Base-by-base conservation (phyloP, 1,140 invertebrate species). In the Apis dorsata region DNA sequence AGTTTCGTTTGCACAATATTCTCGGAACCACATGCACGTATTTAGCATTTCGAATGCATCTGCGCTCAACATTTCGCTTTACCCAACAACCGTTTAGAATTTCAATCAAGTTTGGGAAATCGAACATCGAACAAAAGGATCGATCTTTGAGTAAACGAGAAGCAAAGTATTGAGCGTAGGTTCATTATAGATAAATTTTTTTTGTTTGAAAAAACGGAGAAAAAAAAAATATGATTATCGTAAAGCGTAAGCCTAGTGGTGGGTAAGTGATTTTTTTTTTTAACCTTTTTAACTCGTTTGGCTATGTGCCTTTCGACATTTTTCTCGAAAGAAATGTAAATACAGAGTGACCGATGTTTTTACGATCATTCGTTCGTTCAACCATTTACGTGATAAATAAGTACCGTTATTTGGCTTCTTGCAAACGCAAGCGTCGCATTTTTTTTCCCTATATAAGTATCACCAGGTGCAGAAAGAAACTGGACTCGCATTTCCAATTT, bases 1-100 rank as follows among this genome's bases (percentile, higher is more conserved):
- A 86, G 53, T 79, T 55, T 81, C 74, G 57, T 84, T 62, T 53
- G 17, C 49, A 53, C 55, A 69, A 53, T 69, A 59, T 44, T 44
- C 34, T 53, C 44, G 28, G 34, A 71, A 83, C 68, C 51, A 28
- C 68, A 69, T 79, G 57, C 51, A 34, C 75, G 34, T 76, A 21
- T 53, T 49, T 59, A 83, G 51, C 68, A 17, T 77, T 63, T 79
- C 59, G 59, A 77, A 70, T 34, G n/a, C 15, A 11, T n/a, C 28
- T 44, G 57, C 65, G 80, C 24, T 69, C 63, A 55, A 68, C 55
- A n/a, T 24, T 59, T 53, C 53, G 51, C n/a, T 65, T 60, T 5
- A 17, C 21, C 11, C 59, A 34, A 59, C 24, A 53, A n/a, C 4
- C 65, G 60, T 81, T 57, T 12, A 11, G 15, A n/a, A 49, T 68